Percentiles rank a stretch among this genome's conserved stretches.
phyloP scores from a whole-genome alignment of 2,113 vertebrate species.

The Mustela nigripes region DNA sequence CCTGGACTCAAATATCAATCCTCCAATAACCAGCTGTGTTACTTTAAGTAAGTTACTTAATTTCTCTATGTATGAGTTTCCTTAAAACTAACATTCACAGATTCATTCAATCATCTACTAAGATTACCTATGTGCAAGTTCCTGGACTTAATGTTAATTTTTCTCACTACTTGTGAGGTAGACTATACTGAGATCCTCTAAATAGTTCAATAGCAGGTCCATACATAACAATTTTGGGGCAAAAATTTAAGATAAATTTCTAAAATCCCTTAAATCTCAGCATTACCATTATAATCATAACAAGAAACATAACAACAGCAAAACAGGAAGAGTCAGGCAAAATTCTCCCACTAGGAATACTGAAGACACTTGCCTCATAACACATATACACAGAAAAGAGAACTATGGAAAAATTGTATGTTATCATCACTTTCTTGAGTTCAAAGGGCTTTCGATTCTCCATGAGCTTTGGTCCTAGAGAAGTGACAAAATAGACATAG shows the following conservation, averaged over 20 bases:
- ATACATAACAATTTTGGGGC: background rate
- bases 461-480: constrained; percentile 96
- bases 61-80: background rate
- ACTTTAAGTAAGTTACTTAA: background rate
- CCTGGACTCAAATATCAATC: background rate
- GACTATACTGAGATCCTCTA: constrained; percentile 1
- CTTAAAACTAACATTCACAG: constrained; percentile 44
- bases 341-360: constrained; percentile 67
- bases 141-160: background rate
- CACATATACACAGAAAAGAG: constrained; percentile 95
- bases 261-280: constrained; percentile 36
- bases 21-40: background rate
- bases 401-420: constrained; percentile 96
- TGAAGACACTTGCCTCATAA: constrained; percentile 93
- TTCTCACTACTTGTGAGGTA: constrained; percentile 16
- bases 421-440: constrained; percentile 92
- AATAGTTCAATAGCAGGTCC: background rate
- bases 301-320: constrained; percentile 21
- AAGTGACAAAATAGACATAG: constrained; percentile 96
- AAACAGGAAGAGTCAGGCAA: constrained; percentile 25
- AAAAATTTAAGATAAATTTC: constrained; percentile 45
- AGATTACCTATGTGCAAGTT: background rate
- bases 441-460: constrained; percentile 97
- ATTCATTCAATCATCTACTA: background rate
- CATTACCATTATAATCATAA: background rate